Conservation (phyloP, 1,140 invertebrate species). For the Diabrotica virgifera region DNA sequence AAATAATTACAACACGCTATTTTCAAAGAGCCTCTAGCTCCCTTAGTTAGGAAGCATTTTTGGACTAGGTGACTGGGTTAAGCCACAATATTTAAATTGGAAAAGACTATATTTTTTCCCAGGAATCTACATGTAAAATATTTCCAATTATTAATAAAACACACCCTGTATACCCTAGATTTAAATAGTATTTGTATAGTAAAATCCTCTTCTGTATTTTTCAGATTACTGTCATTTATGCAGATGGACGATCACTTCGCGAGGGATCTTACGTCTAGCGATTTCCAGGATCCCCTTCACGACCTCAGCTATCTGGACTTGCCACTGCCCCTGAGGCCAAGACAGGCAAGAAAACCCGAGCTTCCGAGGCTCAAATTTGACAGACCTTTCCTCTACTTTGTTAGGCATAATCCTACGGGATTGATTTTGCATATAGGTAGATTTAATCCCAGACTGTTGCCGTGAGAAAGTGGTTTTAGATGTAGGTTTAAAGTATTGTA, state of each 20-base stretch:
- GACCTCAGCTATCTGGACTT: slow-evolving; percentile 60
- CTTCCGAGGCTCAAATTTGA: slow-evolving; percentile 74
- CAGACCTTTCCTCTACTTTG: slow-evolving; percentile 80
- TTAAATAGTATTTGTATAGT: neutral
- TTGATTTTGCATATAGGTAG: slow-evolving; percentile 81
- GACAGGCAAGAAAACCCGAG: slow-evolving; percentile 68
- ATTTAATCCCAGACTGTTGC: slow-evolving; percentile 77
- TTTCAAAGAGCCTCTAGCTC: too few relatives aligned
- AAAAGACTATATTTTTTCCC: too few relatives aligned
- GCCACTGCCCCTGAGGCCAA: slow-evolving; percentile 62
- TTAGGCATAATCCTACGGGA: slow-evolving; percentile 82
- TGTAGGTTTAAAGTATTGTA: neutral
- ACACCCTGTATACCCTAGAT: too few relatives aligned
- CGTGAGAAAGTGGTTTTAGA: slow-evolving; percentile 46
- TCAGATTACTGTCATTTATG: neutral
- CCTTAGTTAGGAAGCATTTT: too few relatives aligned
- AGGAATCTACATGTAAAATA: too few relatives aligned
- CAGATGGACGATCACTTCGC: neutral
- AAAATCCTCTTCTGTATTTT: neutral
- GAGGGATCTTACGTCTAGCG: slow-evolving; percentile 50
- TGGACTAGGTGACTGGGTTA: too few relatives aligned
- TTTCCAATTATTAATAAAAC: too few relatives aligned
- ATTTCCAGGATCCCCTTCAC: slow-evolving; percentile 59
- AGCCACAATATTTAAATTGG: too few relatives aligned
- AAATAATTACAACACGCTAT: too few relatives aligned